These are phyloP conservation scores for Podocnemis expansa DNA, from an alignment of 2,113 vertebrate genomes.

Conservation along the genomic window DNA sequence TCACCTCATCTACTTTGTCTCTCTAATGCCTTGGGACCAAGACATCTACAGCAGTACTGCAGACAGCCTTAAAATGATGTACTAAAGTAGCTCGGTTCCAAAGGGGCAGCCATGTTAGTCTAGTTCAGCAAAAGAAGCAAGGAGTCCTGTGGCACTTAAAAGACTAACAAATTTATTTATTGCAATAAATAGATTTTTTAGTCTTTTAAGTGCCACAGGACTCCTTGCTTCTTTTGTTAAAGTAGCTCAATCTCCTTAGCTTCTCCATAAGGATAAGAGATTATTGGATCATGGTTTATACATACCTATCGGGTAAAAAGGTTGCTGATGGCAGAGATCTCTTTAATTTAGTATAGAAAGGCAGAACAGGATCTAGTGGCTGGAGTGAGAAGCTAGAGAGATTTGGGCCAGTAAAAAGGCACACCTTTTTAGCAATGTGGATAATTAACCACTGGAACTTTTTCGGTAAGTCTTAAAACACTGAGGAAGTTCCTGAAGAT, in stretches of 20 bases:
- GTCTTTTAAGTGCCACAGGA: no score
- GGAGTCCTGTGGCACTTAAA: no score
- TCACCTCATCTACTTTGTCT: background rate
- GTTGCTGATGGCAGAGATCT: background rate
- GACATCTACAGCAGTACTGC: background rate
- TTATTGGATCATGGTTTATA: background rate
- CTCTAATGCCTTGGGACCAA: background rate
- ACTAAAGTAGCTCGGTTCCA: background rate
- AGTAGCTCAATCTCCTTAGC: background rate
- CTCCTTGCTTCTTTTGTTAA: no score
- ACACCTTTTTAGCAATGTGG: constrained; percentile 48
- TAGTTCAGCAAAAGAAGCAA: no score
- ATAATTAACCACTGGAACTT: constrained; percentile 42
- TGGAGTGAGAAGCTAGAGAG: constrained; percentile 16
- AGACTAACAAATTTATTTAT: no score
- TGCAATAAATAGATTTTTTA: no score
- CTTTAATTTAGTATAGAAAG: constrained; percentile 36
- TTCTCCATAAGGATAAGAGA: background rate
- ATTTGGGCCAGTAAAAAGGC: constrained; percentile 19
- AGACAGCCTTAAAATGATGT: background rate
- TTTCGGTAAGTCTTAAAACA: background rate
- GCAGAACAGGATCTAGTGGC: constrained; percentile 28
- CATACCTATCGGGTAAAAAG: background rate
- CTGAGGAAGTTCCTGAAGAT: background rate
- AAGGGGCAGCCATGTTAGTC: no score